Evolutionary conservation across 2,888 invertebrate species (phyloP), one percentile per base, ranked within the genome.

Genomic region (Ctena decussata): DNA sequence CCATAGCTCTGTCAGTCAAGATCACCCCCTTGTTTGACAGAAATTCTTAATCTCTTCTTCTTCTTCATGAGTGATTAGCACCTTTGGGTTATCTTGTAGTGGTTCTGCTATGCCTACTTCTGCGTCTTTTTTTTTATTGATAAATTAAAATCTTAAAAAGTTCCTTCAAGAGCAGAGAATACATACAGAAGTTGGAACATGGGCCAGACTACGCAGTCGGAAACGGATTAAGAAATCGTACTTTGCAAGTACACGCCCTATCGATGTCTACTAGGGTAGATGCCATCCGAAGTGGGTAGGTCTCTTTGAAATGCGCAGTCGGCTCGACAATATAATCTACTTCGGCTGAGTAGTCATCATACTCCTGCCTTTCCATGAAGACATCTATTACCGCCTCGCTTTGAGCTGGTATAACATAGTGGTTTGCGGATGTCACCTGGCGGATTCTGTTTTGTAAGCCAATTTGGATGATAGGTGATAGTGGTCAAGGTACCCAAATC

Each of bases 251-350:
- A 24, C 73, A 46, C 27, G 35, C 57, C 27, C 69, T n/a, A 11
- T 70, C 82, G 15, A 84, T 70, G 53, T 82, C 80, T 57, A 82
- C 82, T 18, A 86, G 72, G n/a, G 80, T 77, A 12, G 81, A 46
- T 21, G n/a, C n/a, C n/a, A n/a, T n/a, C n/a, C n/a, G n/a, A n/a
- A n/a, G n/a, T n/a, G n/a, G n/a, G n/a, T n/a, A n/a, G n/a, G n/a
- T n/a, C n/a, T n/a, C n/a, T n/a, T n/a, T n/a, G n/a, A n/a, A n/a
- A n/a, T n/a, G n/a, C 0, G 46, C 35, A 5, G 72, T 81, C 8
- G 85, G 79, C 73, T 89, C 84, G 27, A 87, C 76, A 30, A 87
- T 24, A 69, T 71, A 79, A 12, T 84, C 76, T 21, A 53, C 35
- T 1, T 27, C 24, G 8, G 27, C 30, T 12, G 15, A n/a, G 5